Evolutionary conservation across 2,797 vertebrate genomes (phyloP).

Genomic region (Cynopterus sphinx): DNA sequence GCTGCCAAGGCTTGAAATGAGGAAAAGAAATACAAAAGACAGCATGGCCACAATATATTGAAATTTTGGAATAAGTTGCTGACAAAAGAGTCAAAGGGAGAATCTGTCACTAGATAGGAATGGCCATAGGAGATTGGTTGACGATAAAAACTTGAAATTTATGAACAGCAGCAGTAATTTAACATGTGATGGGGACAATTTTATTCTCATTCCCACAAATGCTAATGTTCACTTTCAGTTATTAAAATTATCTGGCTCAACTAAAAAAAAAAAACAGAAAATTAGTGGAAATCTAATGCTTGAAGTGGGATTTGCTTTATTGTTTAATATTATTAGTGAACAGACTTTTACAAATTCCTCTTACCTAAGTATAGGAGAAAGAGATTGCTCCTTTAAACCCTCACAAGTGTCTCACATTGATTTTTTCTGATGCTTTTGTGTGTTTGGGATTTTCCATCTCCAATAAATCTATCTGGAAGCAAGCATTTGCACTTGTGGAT

Average conservation of each 20-base stretch:
- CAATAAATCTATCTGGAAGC: constrained; percentile 61
- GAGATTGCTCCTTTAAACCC: not conserved
- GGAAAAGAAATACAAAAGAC: not conserved
- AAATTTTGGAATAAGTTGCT: constrained; percentile 70
- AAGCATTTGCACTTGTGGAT: not conserved
- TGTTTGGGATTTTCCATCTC: constrained; percentile 38
- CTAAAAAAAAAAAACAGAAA: constrained; percentile 68
- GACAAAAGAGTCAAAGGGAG: constrained; percentile 61
- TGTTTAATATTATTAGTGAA: not conserved
- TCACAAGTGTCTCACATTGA: constrained; percentile 35
- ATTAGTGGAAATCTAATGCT: constrained; percentile 5
- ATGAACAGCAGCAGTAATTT: constrained; percentile 82
- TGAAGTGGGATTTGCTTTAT: not conserved
- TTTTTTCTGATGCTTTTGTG: constrained; percentile 44
- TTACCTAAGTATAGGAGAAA: not conserved
- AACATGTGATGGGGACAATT: constrained; percentile 79
- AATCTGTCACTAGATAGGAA: constrained; percentile 39
- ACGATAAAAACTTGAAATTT: constrained; percentile 78
- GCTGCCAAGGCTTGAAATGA: constrained; percentile 39
- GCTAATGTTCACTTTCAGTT: constrained; percentile 84
- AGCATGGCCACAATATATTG: constrained; percentile 25
- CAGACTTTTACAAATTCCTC: not conserved
- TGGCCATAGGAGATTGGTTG: constrained; percentile 30
- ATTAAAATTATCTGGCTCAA: constrained; percentile 86
- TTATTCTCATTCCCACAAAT: constrained; percentile 84